Evolutionary conservation across 2,113 vertebrate species (phyloP), one percentile per base, ranked within the genome.

Genomic region (Pandion haliaetus): DNA sequence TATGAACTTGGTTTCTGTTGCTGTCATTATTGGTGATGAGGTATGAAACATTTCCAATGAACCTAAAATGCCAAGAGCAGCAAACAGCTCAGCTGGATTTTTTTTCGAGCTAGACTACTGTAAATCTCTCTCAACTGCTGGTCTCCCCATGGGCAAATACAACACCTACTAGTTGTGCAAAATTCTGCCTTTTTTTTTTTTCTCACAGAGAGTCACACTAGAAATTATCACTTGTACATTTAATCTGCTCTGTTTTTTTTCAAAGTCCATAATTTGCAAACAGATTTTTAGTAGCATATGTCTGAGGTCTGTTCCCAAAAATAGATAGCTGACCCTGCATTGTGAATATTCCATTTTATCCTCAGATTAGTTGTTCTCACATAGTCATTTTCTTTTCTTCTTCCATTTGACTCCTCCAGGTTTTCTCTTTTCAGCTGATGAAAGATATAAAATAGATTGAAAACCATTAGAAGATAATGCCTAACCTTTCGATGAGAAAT

Each of bases 21-120:
- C 59, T 95, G 38, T 96, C 50, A 12, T 69, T 93, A 91, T 40
- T 82, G 50, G 36, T 96, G 93, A 96, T 94, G 90, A 94, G 70
- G 40, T 85, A 83, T 89, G 82, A 97, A 94, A 55, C 34, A 81
- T 86, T 96, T 97, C 88, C 93, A 97, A 63, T 81, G 90, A 91
- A 70, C 26, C 50, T 95, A 94, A 95, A 83, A 94, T 72, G 77
- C 91, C 88, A 86, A 91, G 36, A 97, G 85, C 54, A 90, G 55
- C 42, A 76, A 93, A 29, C 16, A 70, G 59, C 86, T 96, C 79
- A 74, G 71, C 45, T 95, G 55, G 36, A 29, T 55, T 36, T 91
- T 24, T 96, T 81, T 26, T 32, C 83, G 42, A 82, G 38, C 24
- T 44, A 72, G 58, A 17, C 47, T 91, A 55, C 54, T 94, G 13